Evolutionary conservation across 2,797 vertebrate genomes (phyloP).

Genomic region (Syndactyla subalaris): DNA sequence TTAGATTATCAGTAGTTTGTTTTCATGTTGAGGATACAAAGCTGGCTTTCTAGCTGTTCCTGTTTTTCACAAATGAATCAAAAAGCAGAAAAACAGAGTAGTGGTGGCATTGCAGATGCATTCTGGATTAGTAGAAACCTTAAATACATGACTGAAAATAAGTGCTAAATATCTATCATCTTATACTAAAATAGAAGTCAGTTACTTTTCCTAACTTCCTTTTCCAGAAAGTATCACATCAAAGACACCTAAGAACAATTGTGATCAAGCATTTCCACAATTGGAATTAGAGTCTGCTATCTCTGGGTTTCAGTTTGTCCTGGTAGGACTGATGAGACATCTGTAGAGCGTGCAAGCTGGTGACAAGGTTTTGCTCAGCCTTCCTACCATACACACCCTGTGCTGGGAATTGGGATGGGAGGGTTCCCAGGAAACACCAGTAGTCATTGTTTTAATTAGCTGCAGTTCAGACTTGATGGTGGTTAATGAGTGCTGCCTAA

Average conservation of each 20-base stretch:
- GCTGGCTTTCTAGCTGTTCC: background rate
- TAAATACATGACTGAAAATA: background rate
- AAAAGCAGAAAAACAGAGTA: background rate
- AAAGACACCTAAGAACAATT: background rate
- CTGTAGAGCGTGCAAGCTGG: fast-evolving
- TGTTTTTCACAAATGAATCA: background rate
- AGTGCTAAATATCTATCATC: background rate
- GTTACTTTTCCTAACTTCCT: background rate
- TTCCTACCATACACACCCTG: background rate
- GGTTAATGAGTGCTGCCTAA: background rate
- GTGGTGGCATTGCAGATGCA: background rate
- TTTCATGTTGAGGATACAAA: background rate
- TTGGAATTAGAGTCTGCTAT: background rate
- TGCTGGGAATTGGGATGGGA: fast-evolving
- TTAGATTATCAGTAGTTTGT: background rate
- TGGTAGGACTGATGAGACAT: background rate
- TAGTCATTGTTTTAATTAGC: background rate
- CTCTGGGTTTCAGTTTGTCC: background rate
- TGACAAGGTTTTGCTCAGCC: background rate
- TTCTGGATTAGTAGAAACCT: background rate
- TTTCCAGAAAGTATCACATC: background rate
- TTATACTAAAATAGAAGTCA: background rate
- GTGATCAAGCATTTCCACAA: background rate
- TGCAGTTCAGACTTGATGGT: background rate
- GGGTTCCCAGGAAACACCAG: background rate